A percentile compares a stretch with the other conserved stretches of the same genome.
These are phyloP conservation scores for Trichacis sp. DNA, from an alignment of 2,888 invertebrate species.

Conservation along the genomic window DNA sequence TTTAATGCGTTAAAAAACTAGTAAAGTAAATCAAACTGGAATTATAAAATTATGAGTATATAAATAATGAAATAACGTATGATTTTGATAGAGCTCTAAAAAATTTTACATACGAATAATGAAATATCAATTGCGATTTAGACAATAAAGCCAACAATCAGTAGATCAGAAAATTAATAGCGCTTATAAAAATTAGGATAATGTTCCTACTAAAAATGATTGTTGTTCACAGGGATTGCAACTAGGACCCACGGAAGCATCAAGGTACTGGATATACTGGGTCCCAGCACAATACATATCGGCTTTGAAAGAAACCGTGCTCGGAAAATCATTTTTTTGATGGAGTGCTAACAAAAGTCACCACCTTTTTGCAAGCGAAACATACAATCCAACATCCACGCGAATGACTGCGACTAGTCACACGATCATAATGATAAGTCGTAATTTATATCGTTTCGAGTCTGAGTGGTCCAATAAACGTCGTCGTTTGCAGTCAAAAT, in stretches of 20 bases:
- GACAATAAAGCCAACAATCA: too few species aligned
- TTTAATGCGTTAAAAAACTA: too few species aligned
- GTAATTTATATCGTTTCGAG: constrained; percentile 14
- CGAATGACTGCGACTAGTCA: constrained; percentile 41
- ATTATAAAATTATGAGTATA: too few species aligned
- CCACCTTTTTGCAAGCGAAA: constrained; percentile 19
- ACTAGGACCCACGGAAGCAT: constrained; percentile 91
- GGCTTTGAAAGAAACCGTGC: constrained; percentile 90
- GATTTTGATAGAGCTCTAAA: too few species aligned
- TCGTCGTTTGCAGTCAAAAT: neutral
- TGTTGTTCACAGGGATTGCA: constrained; percentile 92
- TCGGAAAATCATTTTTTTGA: constrained; percentile 88
- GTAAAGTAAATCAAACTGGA: too few species aligned
- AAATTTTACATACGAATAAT: too few species aligned
- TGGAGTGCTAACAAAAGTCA: constrained; percentile 45
- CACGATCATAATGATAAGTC: constrained; percentile 14
- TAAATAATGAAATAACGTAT: too few species aligned
- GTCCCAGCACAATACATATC: constrained; percentile 91
- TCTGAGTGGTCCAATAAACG: constrained; percentile 19
- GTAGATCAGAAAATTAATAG: neutral
- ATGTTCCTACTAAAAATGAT: neutral
- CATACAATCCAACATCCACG: constrained; percentile 21
- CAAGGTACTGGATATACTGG: constrained; percentile 94
- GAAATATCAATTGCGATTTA: too few species aligned
- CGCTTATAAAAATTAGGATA: neutral